Evolutionary conservation across 2,113 vertebrate species (phyloP).

Genomic region (Notarius lentiginosus): DNA sequence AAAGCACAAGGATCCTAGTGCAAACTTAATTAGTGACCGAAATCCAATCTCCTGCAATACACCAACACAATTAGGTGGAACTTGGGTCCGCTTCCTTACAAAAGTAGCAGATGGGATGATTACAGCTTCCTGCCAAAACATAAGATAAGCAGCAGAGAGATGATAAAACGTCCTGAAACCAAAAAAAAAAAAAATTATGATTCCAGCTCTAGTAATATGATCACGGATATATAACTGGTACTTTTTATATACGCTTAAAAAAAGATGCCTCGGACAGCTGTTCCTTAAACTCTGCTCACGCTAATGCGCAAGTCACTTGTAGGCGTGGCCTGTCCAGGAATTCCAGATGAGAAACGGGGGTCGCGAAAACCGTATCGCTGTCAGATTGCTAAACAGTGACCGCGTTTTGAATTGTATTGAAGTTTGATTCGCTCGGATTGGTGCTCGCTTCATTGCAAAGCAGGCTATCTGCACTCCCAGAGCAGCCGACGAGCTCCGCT

Average conservation of each 20-base stretch:
- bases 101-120: neutral
- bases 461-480: too few relatives aligned
- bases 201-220: neutral
- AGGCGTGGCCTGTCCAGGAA: neutral
- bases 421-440: too few relatives aligned
- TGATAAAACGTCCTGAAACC: neutral
- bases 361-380: neutral
- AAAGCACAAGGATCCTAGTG: neutral
- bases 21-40: neutral
- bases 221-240: neutral
- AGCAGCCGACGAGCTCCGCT: too few relatives aligned
- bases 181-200: neutral
- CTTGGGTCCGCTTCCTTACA: neutral
- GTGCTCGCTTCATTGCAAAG: too few relatives aligned
- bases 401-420: too few relatives aligned
- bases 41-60: neutral
- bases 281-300: neutral
- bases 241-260: neutral
- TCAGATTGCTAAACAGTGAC: neutral
- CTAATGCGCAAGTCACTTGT: neutral
- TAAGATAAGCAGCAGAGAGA: neutral
- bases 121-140: neutral
- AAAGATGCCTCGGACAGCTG: too few relatives aligned
- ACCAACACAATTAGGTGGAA: neutral
- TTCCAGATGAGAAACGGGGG: neutral